Evolutionary conservation across 2,888 invertebrate species (phyloP).

Genomic region (Rutpela maculata): DNA sequence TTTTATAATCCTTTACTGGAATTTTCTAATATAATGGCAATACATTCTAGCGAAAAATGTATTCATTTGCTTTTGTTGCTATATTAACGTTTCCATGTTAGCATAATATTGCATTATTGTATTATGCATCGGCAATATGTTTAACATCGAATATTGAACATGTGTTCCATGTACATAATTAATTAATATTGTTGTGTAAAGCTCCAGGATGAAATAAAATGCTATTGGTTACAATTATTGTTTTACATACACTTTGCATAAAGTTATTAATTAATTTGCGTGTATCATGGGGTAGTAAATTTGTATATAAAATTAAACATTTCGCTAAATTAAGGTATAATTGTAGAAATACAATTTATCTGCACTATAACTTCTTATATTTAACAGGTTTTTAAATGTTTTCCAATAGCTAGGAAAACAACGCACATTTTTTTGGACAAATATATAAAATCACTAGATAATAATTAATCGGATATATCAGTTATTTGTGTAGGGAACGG

Average conservation of each 20-base stretch:
- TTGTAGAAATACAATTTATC: too few species aligned
- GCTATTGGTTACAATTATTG: neutral
- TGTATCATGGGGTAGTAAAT: too few species aligned
- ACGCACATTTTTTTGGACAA: too few species aligned
- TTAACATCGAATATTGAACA: neutral
- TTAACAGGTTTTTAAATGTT: too few species aligned
- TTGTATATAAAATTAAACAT: too few species aligned
- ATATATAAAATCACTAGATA: too few species aligned
- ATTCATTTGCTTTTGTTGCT: neutral
- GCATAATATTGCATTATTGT: conserved; percentile 7
- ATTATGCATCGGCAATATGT: neutral
- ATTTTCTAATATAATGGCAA: neutral
- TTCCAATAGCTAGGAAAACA: too few species aligned
- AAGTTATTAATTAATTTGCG: neutral
- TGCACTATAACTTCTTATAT: too few species aligned
- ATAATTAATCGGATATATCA: too few species aligned
- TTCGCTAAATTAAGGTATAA: too few species aligned
- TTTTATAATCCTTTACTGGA: neutral
- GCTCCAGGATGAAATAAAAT: neutral
- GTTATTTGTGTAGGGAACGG: too few species aligned
- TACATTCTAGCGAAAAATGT: neutral
- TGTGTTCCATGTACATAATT: neutral
- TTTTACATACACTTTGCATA: neutral
- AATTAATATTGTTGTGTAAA: neutral
- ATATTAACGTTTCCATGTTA: neutral